Evolutionary conservation across 2,797 vertebrate species (phyloP).

Genomic region (Sebastes miniatus): DNA sequence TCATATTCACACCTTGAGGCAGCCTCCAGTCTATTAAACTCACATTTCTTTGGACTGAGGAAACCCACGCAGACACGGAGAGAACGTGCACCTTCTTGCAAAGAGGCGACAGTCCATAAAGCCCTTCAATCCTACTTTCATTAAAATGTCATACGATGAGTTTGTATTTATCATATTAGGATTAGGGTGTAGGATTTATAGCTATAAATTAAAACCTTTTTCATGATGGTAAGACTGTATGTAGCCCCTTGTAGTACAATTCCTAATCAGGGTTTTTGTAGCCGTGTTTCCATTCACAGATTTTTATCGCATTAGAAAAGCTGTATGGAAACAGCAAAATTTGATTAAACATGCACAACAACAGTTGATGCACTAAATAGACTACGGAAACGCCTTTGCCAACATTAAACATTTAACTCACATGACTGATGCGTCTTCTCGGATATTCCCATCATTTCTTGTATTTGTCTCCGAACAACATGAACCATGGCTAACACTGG

Average conservation of each 20-base stretch:
- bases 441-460: background rate
- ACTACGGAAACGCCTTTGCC: background rate
- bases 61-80: background rate
- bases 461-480: background rate
- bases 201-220: background rate
- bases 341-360: too few species aligned
- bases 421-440: background rate
- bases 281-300: too few species aligned
- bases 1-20: too few species aligned
- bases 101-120: too few species aligned
- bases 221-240: background rate
- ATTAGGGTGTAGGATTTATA: background rate
- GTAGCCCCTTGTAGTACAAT: background rate
- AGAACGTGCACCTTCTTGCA: background rate
- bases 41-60: background rate
- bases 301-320: too few species aligned
- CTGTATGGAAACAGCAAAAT: too few species aligned
- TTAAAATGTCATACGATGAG: background rate
- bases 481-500: background rate
- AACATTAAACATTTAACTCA: background rate
- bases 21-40: background rate
- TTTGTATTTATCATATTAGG: background rate
- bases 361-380: background rate
- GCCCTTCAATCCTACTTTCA: too few species aligned
- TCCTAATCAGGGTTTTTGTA: too few species aligned